Evolutionary conservation across 2,888 invertebrate genomes (phyloP), one percentile per base, ranked within the genome.

Genomic region (Rhagonycha fulva): DNA sequence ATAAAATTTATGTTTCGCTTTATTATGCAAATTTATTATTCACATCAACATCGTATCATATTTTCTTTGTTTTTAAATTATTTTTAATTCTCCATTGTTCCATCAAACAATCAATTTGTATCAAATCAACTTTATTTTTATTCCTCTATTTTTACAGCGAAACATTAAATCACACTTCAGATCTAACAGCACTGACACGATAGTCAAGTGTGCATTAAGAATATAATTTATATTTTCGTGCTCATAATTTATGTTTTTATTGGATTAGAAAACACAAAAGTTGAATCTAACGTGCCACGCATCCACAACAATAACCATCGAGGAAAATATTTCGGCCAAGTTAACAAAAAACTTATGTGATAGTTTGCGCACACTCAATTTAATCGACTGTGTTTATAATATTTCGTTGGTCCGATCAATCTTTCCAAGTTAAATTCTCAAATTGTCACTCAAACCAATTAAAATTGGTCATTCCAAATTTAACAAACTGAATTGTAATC

Each of bases 1-100:
- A 80, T 80, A 80, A 80, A 81, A 80, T 81, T 81, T 80, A 81
- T 81, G 75, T 76, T 74, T 75, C 74, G 78, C 74, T 79, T 78
- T 81, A 78, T 78, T 78, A 79, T 81, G 80, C 78, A 79, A 78
- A 81, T 80, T 75, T 74, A 77, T 79, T 79, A 80, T 80, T 77
- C 79, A 76, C 77, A 79, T 79, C 79, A 62, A 28, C 72, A 68
- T 62, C 70, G 75, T 75, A 74, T 75, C 75, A 68, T 7, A n/a
- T n/a, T n/a, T 47, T 47, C 47, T 47, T 12, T 47, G 47, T 47
- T 47, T 47, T 47, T n/a, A n/a, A 47, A 47, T 47, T 47, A 47
- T 47, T 47, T 47, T 47, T 47, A 47, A 47, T 47, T 47, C n/a
- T n/a, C 47, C 47, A 47, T 47, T 47, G 47, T 47, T 47, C 47